Base-by-base conservation (phyloP, 2,888 invertebrate species). In the Criorhina ranunculi region DNA sequence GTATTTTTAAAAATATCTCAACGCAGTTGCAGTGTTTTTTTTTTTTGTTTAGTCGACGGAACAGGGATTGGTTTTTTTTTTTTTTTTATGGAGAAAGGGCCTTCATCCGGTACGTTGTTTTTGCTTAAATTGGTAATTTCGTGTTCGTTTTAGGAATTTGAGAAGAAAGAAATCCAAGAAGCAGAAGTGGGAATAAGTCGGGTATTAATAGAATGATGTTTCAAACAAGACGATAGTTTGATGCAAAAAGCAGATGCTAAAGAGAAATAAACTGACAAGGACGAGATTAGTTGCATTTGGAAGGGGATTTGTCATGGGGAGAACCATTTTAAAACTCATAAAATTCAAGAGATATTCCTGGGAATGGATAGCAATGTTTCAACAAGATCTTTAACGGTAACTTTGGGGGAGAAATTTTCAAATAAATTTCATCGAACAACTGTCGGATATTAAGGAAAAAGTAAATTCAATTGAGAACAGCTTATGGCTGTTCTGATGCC, bases 1-100 rank as follows among this genome's bases (percentile, higher is more conserved):
- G 37, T 37, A 15, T 69, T 59, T 77, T 69, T 15, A 67, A 69
- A 67, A 81, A 40, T 79, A 80, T 67, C 66, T 44, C 37, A 72
- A 31, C 78, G 49, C 62, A 46, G 29, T 55, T 78, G 60, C 60
- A n/a, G 44, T 17, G 12, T 67, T 67, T 33, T 57, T 9, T 35
- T 44, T 66, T 51, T 46, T 15, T 59, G 59, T 42, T 15, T 6
- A 9, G 29, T 5, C 9, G 46, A 66, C 49, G 66, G 46, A 33
- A 66, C 17, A 29, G 44, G 37, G 29, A 46, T 53, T 2, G 19
- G 24, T 24, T 24, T 64, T 12, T 17, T 55, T 55, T 40, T 49
- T 15, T 57, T 17, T 75, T 69, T 51, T 40, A 44, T 29, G 53
- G 31, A 76, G 40, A 64, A 70, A 57, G 62, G 19, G 46, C 57